Percentiles rank a stretch among this genome's conserved stretches.
phyloP scores from a whole-genome alignment of 2,113 vertebrate genomes.

The Brachyistius frenatus region DNA sequence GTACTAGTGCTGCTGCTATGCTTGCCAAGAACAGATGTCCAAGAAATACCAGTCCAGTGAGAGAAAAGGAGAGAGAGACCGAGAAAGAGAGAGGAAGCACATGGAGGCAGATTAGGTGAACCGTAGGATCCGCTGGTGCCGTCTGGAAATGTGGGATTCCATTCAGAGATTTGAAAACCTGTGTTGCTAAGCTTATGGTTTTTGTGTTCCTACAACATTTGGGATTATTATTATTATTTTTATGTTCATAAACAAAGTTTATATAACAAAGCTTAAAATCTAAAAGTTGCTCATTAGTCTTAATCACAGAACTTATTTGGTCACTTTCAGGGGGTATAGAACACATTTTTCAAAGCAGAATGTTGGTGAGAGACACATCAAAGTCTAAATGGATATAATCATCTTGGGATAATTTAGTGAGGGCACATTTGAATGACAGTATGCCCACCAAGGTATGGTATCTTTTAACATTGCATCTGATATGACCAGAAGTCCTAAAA shows the following conservation, averaged over 20 bases:
- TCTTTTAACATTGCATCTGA: not conserved
- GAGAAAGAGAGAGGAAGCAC: conserved; percentile 70
- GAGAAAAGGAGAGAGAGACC: conserved; percentile 59
- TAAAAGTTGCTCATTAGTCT: conserved; percentile 12
- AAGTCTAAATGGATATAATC: not conserved
- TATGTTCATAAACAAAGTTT: conserved; percentile 18
- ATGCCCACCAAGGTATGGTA: not conserved
- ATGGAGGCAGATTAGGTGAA: conserved; percentile 81
- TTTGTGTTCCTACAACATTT: conserved; percentile 70
- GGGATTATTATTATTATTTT: conserved; percentile 56
- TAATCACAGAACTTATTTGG: not conserved
- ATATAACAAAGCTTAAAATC: conserved; percentile 32
- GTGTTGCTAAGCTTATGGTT: conserved; percentile 74
- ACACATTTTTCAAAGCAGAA: not conserved
- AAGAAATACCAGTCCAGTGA: conserved; percentile 82
- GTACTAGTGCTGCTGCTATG: conserved; percentile 60
- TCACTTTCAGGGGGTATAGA: not conserved
- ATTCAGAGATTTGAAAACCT: conserved; percentile 74
- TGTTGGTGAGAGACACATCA: not conserved
- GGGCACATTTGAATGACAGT: not conserved
- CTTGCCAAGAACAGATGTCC: conserved; percentile 86
- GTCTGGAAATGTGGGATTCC: conserved; percentile 76
- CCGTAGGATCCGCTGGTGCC: conserved; percentile 73
- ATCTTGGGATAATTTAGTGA: not conserved
- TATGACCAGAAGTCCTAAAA: not conserved